Evolutionary conservation across 2,797 vertebrate genomes (phyloP).

Genomic region (Danio aesculapii): DNA sequence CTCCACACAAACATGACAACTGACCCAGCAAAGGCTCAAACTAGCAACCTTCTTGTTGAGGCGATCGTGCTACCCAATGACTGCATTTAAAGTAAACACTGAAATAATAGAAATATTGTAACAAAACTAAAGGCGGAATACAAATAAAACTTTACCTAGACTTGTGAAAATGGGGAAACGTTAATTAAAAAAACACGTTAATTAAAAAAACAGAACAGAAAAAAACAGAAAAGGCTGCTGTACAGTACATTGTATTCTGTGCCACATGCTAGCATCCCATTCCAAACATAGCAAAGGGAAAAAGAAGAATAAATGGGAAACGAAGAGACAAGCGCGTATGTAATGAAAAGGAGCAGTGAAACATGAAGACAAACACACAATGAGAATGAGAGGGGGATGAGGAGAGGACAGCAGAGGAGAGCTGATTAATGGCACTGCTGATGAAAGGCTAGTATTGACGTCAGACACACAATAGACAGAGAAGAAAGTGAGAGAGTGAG

Average conservation of each 20-base stretch:
- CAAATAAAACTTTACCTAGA: too few species aligned
- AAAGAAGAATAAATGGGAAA: slow-evolving; percentile 12
- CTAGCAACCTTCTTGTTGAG: too few species aligned
- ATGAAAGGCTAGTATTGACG: slow-evolving; percentile 61
- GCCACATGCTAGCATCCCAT: background rate
- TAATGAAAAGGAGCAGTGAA: slow-evolving; percentile 25
- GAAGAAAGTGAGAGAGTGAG: slow-evolving; percentile 33
- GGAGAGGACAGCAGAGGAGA: background rate
- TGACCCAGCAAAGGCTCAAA: too few species aligned
- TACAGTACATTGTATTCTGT: background rate
- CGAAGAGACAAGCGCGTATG: background rate
- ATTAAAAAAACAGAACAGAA: too few species aligned
- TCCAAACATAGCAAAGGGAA: slow-evolving; percentile 1
- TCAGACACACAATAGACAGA: slow-evolving; percentile 51
- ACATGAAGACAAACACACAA: slow-evolving; percentile 29
- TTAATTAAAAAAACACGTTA: too few species aligned
- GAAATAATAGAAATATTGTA: too few species aligned
- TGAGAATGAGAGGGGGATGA: slow-evolving; percentile 14
- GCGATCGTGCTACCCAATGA: too few species aligned
- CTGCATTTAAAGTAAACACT: too few species aligned
- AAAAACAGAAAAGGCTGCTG: background rate
- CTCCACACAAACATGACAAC: too few species aligned
- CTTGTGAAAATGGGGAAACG: too few species aligned
- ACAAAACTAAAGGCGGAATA: too few species aligned
- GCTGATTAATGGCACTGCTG: slow-evolving; percentile 53